Conservation (phyloP, 2,888 invertebrate genomes). For the Leucophenga maculata region DNA sequence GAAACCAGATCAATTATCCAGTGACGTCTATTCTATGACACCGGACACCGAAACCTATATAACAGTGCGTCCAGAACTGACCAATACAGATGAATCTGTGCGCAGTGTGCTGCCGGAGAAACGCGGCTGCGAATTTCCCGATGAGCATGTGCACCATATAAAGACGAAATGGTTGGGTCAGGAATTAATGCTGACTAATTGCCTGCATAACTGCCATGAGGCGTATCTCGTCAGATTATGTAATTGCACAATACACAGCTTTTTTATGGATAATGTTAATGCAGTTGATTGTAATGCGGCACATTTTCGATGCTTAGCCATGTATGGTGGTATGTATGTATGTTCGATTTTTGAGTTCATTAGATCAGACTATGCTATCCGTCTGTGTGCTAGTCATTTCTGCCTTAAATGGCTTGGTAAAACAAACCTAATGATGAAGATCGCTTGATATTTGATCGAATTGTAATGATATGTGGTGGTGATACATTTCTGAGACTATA, state of each 20-base stretch:
- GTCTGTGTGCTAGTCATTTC: too few species aligned
- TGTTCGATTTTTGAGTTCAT: neutral
- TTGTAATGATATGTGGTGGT: too few species aligned
- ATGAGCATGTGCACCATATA: constrained; percentile 46
- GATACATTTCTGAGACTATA: too few species aligned
- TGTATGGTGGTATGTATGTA: constrained; percentile 57
- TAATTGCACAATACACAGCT: constrained; percentile 65
- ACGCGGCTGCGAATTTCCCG: constrained; percentile 63
- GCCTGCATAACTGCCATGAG: constrained; percentile 67
- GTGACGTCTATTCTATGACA: constrained; percentile 56
- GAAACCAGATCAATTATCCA: constrained; percentile 53
- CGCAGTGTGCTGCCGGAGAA: constrained; percentile 50
- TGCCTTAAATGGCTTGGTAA: too few species aligned
- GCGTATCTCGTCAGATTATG: constrained; percentile 60
- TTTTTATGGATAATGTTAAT: constrained; percentile 51
- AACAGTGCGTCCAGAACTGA: constrained; percentile 62
- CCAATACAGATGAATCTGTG: constrained; percentile 58
- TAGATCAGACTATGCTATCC: too few species aligned
- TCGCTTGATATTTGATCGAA: too few species aligned
- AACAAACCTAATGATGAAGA: too few species aligned
- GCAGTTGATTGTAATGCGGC: constrained; percentile 49
- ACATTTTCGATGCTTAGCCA: constrained; percentile 61
- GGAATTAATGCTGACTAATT: constrained; percentile 59
- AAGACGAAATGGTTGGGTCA: constrained; percentile 41
- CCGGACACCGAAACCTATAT: constrained; percentile 63